Evolutionary conservation across 2,113 vertebrate species (phyloP), one percentile per base, ranked within the genome.

Genomic region (Pyrgilauda ruficollis): DNA sequence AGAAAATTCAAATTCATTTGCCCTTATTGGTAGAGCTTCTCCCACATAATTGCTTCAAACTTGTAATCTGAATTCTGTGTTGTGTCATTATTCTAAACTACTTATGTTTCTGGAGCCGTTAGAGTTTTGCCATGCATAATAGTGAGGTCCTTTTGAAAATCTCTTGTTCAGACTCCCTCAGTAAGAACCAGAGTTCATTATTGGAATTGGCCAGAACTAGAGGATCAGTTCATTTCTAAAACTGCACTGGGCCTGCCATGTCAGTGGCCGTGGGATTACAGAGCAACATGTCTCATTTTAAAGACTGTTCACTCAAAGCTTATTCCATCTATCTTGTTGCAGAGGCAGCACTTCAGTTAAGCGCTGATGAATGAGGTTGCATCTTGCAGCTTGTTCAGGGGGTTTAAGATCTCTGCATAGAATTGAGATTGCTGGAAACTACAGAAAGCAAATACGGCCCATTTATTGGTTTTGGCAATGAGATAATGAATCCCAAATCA

Each of bases 331-430:
- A 3, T 47, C 23, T 80, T 82, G 1, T 0, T 39, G 37, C 46
- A 78, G 74, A 66, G 44, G 41, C 50, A 67, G n/a, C 31, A 24
- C 49, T 84, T 84, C 31, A 35, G n/a, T 74, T 39, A 39, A 61
- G 43, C 0, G 0, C 3, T 91, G 46, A 17, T 86, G 68, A 64
- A 44, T 58, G 67, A 52, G 30, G 4, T 28, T 35, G 17, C 58
- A 44, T 74, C 52, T 78, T 89, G 43, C 17, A 74, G 43, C 35
- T 84, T 70, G 22, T 69, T 72, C n/a, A 33, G 14, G 39, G 50
- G 47, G 5, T 46, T 76, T 81, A 46, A 66, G 16, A 49, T 62
- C 41, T 77, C 46, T 89, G 64, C 14, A 1, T 28, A 13, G 50
- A 75, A 78, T 67, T 78, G 37, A 58, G 55, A n/a, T 69, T 11